Conservation (phyloP, 2,113 vertebrate species). For the Protobothrops flavoviridis region DNA sequence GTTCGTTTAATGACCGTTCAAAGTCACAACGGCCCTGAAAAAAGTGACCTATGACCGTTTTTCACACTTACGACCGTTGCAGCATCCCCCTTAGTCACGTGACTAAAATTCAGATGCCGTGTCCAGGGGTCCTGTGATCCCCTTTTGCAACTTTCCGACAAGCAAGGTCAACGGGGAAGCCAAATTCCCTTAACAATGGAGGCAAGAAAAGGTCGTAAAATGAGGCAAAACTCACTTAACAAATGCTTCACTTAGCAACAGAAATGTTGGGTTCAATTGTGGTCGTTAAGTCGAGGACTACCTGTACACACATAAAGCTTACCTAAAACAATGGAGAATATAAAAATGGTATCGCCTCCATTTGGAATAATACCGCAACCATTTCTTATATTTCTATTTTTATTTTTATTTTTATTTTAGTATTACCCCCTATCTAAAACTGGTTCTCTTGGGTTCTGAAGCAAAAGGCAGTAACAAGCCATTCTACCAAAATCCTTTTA, state of each 20-base stretch:
- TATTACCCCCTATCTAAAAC: neutral
- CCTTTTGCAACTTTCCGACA: too few species aligned
- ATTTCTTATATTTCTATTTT: neutral
- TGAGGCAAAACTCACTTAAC: neutral
- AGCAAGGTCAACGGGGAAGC: too few species aligned
- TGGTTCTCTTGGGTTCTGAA: neutral
- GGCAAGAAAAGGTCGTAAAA: neutral
- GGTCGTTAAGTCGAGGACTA: neutral
- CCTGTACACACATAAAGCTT: neutral
- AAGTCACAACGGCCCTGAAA: neutral
- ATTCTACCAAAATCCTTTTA: neutral
- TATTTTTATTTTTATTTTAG: neutral
- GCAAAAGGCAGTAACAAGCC: neutral
- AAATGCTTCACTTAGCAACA: neutral
- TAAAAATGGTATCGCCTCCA: neutral
- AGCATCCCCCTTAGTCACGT: neutral
- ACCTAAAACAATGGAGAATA: neutral
- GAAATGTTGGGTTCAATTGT: neutral
- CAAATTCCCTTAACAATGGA: too few species aligned
- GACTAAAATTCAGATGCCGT: neutral
- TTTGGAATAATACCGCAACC: neutral
- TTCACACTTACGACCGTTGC: neutral
- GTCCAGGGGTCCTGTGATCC: neutral
- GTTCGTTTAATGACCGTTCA: neutral
- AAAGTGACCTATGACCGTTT: neutral